These are phyloP conservation scores for Popillia japonica DNA, from an alignment of 1,140 invertebrate genomes.

Conservation along the genomic window DNA sequence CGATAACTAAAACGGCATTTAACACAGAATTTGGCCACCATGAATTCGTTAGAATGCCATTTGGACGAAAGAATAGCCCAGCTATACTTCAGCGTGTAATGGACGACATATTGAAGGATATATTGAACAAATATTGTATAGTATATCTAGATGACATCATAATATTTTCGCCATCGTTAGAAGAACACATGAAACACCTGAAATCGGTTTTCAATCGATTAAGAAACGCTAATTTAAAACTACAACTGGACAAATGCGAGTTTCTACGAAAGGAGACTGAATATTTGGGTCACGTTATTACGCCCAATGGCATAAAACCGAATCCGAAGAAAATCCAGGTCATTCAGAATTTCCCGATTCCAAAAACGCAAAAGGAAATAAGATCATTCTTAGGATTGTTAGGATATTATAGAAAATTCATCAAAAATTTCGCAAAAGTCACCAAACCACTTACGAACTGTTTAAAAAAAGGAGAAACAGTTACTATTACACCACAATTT, in stretches of 20 bases:
- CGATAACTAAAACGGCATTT: constrained; percentile 8
- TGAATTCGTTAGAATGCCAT: background rate
- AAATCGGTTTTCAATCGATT: background rate
- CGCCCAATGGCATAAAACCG: too few species aligned
- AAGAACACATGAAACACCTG: constrained; percentile 45
- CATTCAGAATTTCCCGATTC: background rate
- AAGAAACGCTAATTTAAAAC: too few species aligned
- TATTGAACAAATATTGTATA: constrained; percentile 43
- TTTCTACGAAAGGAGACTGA: background rate
- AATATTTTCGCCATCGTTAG: constrained; percentile 43
- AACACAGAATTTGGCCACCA: background rate
- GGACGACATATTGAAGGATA: constrained; percentile 50
- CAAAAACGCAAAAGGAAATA: constrained; percentile 23
- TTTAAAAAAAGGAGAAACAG: constrained; percentile 43
- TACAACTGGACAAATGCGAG: background rate
- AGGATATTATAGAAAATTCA: constrained; percentile 47
- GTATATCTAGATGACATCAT: constrained; percentile 57
- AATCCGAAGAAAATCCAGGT: background rate
- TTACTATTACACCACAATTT: background rate
- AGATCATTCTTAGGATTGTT: constrained; percentile 43
- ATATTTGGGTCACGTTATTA: background rate
- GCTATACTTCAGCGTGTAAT: constrained; percentile 52
- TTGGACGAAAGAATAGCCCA: constrained; percentile 41
- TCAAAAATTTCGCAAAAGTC: constrained; percentile 42
- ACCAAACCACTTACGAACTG: constrained; percentile 41